Evolutionary conservation across 64 coral and sea anemone species (phyloP).

Genomic region (Acropora tenuis): DNA sequence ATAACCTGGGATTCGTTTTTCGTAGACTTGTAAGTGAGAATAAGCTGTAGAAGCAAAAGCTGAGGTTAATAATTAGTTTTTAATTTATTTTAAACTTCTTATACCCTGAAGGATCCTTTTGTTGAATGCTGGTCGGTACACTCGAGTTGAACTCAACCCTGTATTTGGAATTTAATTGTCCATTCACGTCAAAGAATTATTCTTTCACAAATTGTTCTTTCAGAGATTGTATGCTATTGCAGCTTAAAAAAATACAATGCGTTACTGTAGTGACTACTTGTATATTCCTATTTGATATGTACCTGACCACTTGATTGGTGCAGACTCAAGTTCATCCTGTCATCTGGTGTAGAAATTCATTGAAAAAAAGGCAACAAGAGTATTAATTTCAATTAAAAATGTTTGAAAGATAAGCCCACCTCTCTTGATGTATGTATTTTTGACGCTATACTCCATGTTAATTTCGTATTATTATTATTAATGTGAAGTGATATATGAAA

Average conservation of each 20-base stretch:
- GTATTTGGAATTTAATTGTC: no score
- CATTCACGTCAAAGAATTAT: no score
- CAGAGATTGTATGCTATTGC: no score
- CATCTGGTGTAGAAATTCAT: background rate
- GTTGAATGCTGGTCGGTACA: no score
- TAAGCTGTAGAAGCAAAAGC: constrained; percentile 7
- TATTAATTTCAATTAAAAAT: background rate
- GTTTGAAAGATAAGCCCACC: background rate
- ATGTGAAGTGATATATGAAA: no score
- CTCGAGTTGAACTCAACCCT: no score
- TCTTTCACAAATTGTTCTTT: no score
- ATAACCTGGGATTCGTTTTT: constrained; percentile 1
- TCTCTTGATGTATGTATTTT: no score
- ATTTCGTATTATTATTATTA: no score
- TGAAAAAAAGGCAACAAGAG: background rate
- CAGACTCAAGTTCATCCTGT: constrained; percentile 9
- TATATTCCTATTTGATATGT: background rate
- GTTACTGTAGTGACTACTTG: background rate
- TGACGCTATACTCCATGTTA: no score
- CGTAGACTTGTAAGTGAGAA: constrained; percentile 29
- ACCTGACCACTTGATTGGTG: constrained; percentile 33
- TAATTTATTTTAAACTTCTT: background rate
- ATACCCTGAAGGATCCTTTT: no score
- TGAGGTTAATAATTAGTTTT: background rate
- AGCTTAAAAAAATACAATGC: no score